Evolutionary conservation across 2,888 invertebrate species (phyloP).

Genomic region (Cerceris rybyensis): DNA sequence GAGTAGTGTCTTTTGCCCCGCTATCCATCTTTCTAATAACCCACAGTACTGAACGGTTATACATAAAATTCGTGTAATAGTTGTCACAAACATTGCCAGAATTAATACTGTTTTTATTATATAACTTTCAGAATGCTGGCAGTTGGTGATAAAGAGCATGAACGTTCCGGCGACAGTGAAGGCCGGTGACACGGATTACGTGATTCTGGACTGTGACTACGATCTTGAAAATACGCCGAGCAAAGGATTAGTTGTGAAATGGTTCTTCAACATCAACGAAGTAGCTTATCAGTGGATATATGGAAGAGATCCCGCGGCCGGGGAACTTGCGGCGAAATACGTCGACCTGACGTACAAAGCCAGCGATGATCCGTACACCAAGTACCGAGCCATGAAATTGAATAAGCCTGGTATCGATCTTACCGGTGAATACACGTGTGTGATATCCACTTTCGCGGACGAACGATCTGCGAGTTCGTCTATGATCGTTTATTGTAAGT

Average conservation of each 20-base stretch:
- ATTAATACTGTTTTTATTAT: too few species aligned
- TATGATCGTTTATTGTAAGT: conserved; percentile 85
- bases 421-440: conserved; percentile 84
- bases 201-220: conserved; percentile 83
- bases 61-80: too few species aligned
- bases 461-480: conserved; percentile 82
- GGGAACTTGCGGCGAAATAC: conserved; percentile 77
- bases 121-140: conserved; percentile 69
- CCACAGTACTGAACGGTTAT: too few species aligned
- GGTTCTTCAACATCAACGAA: conserved; percentile 81
- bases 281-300: conserved; percentile 83
- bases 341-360: conserved; percentile 81
- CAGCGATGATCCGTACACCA: conserved; percentile 79
- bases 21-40: too few species aligned
- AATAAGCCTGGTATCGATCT: conserved; percentile 82
- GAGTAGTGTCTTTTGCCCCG: too few species aligned
- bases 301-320: conserved; percentile 75
- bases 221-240: conserved; percentile 78
- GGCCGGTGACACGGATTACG: conserved; percentile 74
- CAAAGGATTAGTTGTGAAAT: conserved; percentile 82
- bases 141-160: conserved; percentile 74
- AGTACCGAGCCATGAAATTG: conserved; percentile 84
- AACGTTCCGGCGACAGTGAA: conserved; percentile 74
- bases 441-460: conserved; percentile 82
- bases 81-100: too few species aligned